Base-by-base conservation (phyloP, 2,797 vertebrate genomes). In the Pipistrellus pipistrellus region DNA sequence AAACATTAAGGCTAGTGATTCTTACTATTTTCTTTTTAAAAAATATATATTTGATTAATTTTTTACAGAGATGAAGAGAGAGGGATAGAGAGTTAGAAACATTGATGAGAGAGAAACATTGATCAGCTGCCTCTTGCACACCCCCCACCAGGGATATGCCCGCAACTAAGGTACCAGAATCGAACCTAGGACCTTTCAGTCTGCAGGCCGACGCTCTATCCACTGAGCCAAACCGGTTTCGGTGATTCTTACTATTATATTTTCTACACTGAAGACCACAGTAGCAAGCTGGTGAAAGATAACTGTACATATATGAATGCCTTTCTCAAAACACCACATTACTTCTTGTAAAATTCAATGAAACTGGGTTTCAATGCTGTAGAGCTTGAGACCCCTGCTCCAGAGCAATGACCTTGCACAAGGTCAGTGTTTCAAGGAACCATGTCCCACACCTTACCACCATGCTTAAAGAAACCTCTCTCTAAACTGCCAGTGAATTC, bases 221-320 rank as follows among this genome's bases (percentile, higher is more conserved):
- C 38, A 38, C 38, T 38, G 38, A 38, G 38, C 38, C 38, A 38
- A 38, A 38, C 38, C 38, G 38, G 38, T 4, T 38, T 38, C 38
- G 4, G 38, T 38, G 38, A 38, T 38, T 38, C 38, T 38, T 38
- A 35, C 35, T 35, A 35, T n/a, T n/a, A n/a, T n/a, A 38, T 92
- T 90, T 90, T 94, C 83, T 94, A 75, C 30, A 57, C 15, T 64
- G 51, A 88, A 90, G 55, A 66, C 35, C n/a, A 90, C 10, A n/a
- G 7, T 48, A 91, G 92, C 35, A 78, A 86, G 80, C 80, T 78
- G 62, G 77, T 82, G 62, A 85, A 77, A 87, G 62, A 90, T 23
- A 90, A 88, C 8, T 55, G 20, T 41, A 82, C 14, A 59, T 30
- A 32, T 30, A 48, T 35, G 25, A 83, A 90, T 59, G 57, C 25